Conservation (phyloP, 2,113 vertebrate species). For the Elaphurus davidianus region DNA sequence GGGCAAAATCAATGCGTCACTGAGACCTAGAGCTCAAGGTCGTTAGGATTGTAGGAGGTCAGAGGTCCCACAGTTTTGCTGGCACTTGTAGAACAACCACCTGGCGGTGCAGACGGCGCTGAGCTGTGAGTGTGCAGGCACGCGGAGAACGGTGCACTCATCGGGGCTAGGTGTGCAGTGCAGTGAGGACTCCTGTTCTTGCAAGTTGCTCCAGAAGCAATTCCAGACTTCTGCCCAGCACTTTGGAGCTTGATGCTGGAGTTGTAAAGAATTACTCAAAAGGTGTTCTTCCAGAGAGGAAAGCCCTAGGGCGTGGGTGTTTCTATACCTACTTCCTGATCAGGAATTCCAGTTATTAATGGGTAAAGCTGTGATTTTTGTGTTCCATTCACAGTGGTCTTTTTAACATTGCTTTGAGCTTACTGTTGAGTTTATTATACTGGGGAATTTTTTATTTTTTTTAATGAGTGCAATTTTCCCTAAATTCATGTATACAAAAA, state of each 20-base stretch:
- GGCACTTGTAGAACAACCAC: slow-evolving; percentile 91
- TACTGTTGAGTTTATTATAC: slow-evolving; percentile 10
- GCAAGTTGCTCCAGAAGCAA: slow-evolving; percentile 90
- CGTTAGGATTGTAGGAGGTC: neutral
- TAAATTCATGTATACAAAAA: slow-evolving; percentile 59
- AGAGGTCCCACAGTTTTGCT: slow-evolving; percentile 79
- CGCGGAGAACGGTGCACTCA: slow-evolving; percentile 90
- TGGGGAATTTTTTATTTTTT: neutral
- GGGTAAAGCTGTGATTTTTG: slow-evolving; percentile 76
- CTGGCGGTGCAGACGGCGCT: slow-evolving; percentile 90
- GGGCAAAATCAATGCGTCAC: neutral
- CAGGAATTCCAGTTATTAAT: slow-evolving; percentile 75
- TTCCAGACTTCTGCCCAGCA: slow-evolving; percentile 90
- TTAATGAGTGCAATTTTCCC: slow-evolving; percentile 53
- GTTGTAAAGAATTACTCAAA: slow-evolving; percentile 88
- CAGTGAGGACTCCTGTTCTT: slow-evolving; percentile 91
- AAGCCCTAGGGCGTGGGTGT: slow-evolving; percentile 86
- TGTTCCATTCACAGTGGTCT: slow-evolving; percentile 74
- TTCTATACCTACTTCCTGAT: slow-evolving; percentile 62
- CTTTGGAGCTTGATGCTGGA: slow-evolving; percentile 89
- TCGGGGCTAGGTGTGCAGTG: slow-evolving; percentile 86
- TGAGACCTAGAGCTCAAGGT: neutral
- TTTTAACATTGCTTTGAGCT: slow-evolving; percentile 75
- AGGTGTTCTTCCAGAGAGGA: slow-evolving; percentile 92
- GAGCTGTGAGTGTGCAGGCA: slow-evolving; percentile 88